A percentile compares a stretch with the other conserved stretches of the same genome.
Conservation (phyloP, 2,888 invertebrate genomes). For the Lasioglossum leucozonium region DNA sequence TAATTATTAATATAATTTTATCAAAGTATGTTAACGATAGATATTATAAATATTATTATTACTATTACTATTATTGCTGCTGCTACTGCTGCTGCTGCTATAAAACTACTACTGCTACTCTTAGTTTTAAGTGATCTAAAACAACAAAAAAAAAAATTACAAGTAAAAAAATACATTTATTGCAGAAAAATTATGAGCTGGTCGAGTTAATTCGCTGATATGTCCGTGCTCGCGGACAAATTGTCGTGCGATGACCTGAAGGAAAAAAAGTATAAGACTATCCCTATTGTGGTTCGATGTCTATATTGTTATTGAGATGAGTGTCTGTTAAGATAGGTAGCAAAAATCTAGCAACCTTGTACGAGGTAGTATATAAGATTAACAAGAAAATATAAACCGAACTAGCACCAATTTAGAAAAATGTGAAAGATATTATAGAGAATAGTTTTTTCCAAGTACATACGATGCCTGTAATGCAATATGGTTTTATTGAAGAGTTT, state of each 20-base stretch:
- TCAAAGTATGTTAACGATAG: slow-evolving; percentile 75
- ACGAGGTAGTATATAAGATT: slow-evolving; percentile 55
- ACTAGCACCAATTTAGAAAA: slow-evolving; percentile 51
- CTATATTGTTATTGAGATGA: slow-evolving; percentile 62
- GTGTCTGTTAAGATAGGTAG: slow-evolving; percentile 60
- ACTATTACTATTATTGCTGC: slow-evolving; percentile 69
- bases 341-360: slow-evolving; percentile 50
- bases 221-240: slow-evolving; percentile 38
- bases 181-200: slow-evolving; percentile 64
- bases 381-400: slow-evolving; percentile 48
- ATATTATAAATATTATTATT: slow-evolving; percentile 74
- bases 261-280: slow-evolving; percentile 46
- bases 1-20: slow-evolving; percentile 79
- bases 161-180: slow-evolving; percentile 72
- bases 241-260: slow-evolving; percentile 47
- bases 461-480: slow-evolving; percentile 34
- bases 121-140: slow-evolving; percentile 72
- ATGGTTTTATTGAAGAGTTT: slow-evolving; percentile 43
- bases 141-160: slow-evolving; percentile 51
- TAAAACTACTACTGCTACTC: slow-evolving; percentile 77
- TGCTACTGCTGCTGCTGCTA: slow-evolving; percentile 69
- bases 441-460: slow-evolving; percentile 36
- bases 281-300: slow-evolving; percentile 60
- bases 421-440: slow-evolving; percentile 34
- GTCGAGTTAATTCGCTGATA: slow-evolving; percentile 62